These are phyloP conservation scores for Holacanthus passer DNA, from an alignment of 2,113 vertebrate genomes.

Conservation along the genomic window DNA sequence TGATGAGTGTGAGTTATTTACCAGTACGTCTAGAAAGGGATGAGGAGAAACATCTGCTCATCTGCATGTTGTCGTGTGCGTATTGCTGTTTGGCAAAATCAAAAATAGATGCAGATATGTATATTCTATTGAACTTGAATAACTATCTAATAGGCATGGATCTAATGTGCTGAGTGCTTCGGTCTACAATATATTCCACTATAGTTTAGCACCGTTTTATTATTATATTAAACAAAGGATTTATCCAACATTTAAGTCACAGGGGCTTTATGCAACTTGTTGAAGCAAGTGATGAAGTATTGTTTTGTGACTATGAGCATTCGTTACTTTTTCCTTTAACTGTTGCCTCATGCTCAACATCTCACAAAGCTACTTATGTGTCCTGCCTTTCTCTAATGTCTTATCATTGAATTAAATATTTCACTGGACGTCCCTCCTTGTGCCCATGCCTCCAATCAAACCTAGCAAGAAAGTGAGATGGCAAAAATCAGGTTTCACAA, in stretches of 20 bases:
- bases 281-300: not conserved
- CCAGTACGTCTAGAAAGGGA: not conserved
- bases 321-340: not conserved
- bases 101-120: not conserved
- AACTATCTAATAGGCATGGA: not conserved
- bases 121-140: not conserved
- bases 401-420: constrained; percentile 10
- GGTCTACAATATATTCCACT: not conserved
- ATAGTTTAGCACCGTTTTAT: not conserved
- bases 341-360: not conserved
- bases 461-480: not conserved
- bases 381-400: not conserved
- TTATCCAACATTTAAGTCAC: not conserved
- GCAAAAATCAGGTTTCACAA: constrained; percentile 27
- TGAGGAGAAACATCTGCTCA: constrained; percentile 26
- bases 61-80: not conserved
- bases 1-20: constrained; percentile 10
- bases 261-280: not conserved
- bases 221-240: not conserved
- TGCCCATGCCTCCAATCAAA: not conserved
- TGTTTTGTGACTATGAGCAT: not conserved
- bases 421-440: constrained; percentile 14
- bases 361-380: not conserved
- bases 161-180: too few species aligned
- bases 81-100: not conserved